phyloP scores from a whole-genome alignment of 2,113 vertebrate genomes.

The Aplodontia rufa region DNA sequence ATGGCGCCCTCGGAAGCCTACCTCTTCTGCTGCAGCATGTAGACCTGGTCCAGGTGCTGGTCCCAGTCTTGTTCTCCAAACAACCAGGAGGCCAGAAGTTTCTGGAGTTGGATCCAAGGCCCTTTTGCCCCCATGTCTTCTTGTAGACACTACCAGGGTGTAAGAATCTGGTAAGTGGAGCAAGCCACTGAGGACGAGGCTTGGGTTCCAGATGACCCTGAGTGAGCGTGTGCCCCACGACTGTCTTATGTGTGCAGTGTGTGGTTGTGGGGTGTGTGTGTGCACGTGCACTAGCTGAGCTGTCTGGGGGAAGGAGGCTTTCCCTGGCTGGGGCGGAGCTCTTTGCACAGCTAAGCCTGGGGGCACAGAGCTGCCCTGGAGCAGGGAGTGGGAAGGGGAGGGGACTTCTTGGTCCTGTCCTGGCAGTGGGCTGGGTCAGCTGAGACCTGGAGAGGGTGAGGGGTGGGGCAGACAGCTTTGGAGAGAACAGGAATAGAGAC shows the following conservation, averaged over 20 bases:
- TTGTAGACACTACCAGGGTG: not conserved
- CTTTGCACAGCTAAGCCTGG: not conserved
- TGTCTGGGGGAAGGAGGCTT: not conserved
- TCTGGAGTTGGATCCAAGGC: constrained; percentile 79
- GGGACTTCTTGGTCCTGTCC: not conserved
- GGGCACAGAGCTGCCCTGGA: not conserved
- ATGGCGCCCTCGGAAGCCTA: constrained; percentile 18
- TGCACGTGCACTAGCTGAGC: not conserved
- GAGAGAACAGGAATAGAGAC: not conserved
- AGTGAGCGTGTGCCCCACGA: not conserved
- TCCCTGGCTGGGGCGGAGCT: constrained; percentile 40
- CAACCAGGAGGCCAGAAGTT: constrained; percentile 72
- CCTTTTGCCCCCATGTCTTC: constrained; percentile 79
- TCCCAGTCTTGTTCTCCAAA: constrained; percentile 74
- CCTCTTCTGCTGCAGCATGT: constrained; percentile 85
- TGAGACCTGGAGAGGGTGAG: not conserved
- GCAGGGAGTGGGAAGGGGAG: not conserved
- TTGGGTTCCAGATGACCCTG: not conserved
- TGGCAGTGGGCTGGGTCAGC: not conserved
- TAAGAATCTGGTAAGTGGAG: not conserved
- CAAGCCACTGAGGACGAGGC: not conserved
- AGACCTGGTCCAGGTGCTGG: constrained; percentile 79
- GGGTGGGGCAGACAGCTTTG: not conserved
- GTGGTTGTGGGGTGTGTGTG: not conserved
- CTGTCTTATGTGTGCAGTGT: not conserved